These are phyloP conservation scores for Axis porcinus DNA, from an alignment of 2,113 vertebrate species.

Conservation along the genomic window DNA sequence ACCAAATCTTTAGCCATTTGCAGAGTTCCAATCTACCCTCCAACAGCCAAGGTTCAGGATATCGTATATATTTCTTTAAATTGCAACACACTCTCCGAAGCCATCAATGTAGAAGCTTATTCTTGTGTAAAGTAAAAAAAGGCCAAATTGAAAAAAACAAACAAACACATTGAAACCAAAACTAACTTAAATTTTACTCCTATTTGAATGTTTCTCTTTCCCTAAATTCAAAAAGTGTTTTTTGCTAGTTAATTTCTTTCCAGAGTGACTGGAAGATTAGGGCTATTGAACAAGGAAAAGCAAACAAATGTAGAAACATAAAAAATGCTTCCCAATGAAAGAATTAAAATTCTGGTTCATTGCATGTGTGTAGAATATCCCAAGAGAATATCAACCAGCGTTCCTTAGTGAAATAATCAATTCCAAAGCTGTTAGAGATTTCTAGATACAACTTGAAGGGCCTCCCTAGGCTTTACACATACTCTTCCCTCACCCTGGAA, in stretches of 20 bases:
- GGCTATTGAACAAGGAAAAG: not conserved
- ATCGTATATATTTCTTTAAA: not conserved
- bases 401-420: rapidly evolving
- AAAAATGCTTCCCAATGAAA: not conserved
- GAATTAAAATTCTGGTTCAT: not conserved
- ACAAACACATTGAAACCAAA: not conserved
- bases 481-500: not conserved
- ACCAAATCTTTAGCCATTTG: not conserved
- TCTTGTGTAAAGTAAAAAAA: not conserved
- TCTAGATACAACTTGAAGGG: not conserved
- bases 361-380: no score
- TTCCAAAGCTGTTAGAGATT: not conserved
- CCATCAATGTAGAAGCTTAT: not conserved
- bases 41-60: not conserved
- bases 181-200: not conserved
- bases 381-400: not conserved
- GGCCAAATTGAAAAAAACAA: not conserved
- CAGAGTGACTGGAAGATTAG: not conserved
- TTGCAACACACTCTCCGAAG: not conserved
- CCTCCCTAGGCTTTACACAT: rapidly evolving
- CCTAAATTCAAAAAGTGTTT: not conserved
- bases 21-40: not conserved
- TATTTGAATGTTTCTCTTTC: not conserved
- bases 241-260: not conserved
- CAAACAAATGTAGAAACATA: not conserved